These are phyloP conservation scores for Sitta europaea DNA, from an alignment of 2,113 vertebrate genomes.

Conservation along the genomic window DNA sequence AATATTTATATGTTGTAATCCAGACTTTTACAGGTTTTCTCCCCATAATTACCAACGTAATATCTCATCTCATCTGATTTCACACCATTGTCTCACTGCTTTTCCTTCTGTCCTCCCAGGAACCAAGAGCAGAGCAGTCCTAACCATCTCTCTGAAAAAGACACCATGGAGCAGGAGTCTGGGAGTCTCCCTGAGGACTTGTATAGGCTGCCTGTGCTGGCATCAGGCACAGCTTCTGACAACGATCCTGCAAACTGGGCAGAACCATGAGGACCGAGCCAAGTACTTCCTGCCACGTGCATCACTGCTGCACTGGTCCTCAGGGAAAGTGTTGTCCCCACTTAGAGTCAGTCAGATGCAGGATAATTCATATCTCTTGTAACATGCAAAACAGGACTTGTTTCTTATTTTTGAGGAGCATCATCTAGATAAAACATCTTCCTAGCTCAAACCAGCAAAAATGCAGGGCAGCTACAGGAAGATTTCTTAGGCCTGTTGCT, in stretches of 20 bases:
- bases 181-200: neutral
- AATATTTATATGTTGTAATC: neutral
- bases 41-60: neutral
- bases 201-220: neutral
- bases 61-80: neutral
- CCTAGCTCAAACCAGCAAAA: neutral
- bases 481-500: neutral
- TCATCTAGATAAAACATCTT: neutral
- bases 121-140: neutral
- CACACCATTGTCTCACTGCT: neutral
- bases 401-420: neutral
- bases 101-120: neutral
- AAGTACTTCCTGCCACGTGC: accelerated
- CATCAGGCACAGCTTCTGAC: neutral
- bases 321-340: neutral
- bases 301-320: neutral
- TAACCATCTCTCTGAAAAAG: neutral
- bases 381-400: neutral
- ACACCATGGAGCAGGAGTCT: neutral
- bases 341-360: neutral
- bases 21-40: neutral
- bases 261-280: accelerated
- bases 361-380: neutral
- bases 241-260: neutral
- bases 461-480: neutral